Conservation (phyloP, 1,140 invertebrate genomes). For the Psilanteris sp. region DNA sequence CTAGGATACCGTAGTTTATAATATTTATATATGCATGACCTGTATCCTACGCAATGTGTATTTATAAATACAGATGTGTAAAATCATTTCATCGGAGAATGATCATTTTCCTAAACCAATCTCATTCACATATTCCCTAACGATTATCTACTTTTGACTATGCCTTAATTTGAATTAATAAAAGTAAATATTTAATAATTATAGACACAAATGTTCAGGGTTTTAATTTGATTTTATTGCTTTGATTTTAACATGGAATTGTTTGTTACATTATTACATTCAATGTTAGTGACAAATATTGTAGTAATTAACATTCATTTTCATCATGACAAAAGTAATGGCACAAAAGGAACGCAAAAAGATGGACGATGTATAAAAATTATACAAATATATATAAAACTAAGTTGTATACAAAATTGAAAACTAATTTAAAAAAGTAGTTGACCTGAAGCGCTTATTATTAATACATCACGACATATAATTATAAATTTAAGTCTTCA, state of each 20-base stretch:
- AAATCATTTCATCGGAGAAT: slow-evolving; percentile 61
- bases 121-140: slow-evolving; percentile 8
- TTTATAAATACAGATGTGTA: slow-evolving; percentile 77
- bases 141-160: neutral
- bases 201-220: too few species aligned
- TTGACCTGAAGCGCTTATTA: too few species aligned
- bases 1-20: slow-evolving; percentile 72
- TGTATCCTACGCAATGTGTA: slow-evolving; percentile 74
- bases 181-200: too few species aligned
- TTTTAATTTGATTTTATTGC: too few species aligned
- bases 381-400: too few species aligned
- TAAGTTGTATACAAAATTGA: neutral
- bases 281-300: slow-evolving; percentile 19
- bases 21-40: slow-evolving; percentile 76
- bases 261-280: too few species aligned
- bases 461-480: too few species aligned
- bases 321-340: slow-evolving; percentile 21
- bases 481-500: too few species aligned
- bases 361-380: slow-evolving; percentile 39
- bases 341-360: slow-evolving; percentile 23
- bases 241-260: too few species aligned
- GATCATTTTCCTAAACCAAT: slow-evolving; percentile 17
- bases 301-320: neutral
- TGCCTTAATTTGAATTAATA: too few species aligned
- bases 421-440: neutral